These are phyloP conservation scores for Spisula subtruncata DNA, from an alignment of 2,888 invertebrate species.

Conservation along the genomic window DNA sequence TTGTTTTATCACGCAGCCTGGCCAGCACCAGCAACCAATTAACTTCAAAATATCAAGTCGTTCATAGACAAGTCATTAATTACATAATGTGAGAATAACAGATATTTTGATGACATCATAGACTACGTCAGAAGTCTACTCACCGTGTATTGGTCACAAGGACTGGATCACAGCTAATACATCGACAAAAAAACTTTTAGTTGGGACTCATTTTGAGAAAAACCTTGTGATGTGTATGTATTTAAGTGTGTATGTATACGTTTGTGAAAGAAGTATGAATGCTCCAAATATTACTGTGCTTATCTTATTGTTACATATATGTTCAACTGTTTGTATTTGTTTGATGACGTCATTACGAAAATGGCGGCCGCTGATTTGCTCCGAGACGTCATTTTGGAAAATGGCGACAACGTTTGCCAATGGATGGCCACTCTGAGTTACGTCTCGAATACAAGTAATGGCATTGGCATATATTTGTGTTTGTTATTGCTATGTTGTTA, in stretches of 20 bases:
- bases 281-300: neutral
- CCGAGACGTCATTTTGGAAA: no score
- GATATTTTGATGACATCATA: no score
- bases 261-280: neutral
- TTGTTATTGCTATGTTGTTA: no score
- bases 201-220: neutral
- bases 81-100: no score
- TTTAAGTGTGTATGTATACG: neutral
- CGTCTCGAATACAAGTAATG: no score
- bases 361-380: neutral
- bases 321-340: neutral
- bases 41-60: neutral
- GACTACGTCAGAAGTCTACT: no score
- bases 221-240: neutral
- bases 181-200: no score
- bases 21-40: neutral
- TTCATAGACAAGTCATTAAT: neutral
- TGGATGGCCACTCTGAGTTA: no score
- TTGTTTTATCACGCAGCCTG: conserved; percentile 7
- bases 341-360: neutral
- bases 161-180: no score
- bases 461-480: no score
- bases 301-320: neutral
- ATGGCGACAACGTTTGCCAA: no score
- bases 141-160: no score